Evolutionary conservation across 2,113 vertebrate genomes (phyloP), one percentile per base, ranked within the genome.

Genomic region (Andinoacara biseriatus): DNA sequence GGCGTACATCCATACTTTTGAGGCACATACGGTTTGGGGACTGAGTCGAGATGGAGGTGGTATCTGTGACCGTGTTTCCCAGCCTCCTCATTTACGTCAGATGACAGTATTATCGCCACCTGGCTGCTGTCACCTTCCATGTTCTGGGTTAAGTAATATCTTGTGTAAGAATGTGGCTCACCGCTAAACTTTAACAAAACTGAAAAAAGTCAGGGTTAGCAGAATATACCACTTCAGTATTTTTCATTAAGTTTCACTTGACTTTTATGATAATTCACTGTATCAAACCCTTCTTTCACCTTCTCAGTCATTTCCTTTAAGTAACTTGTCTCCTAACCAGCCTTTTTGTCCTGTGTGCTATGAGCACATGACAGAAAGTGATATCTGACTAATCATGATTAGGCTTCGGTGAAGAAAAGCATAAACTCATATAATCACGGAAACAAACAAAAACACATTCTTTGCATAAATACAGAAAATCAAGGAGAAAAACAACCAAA

Each of bases 61-160:
- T 92, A 94, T 14, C 90, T 92, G 63, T 93, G 87, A 5, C 94
- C 95, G 5, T 88, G 93, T 18, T 86, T 96, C 17, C 89, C 96
- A 10, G 94, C 96, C 69, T 99, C 98, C 67, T 99, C 98, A 5
- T 98, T 97, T 76, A 93, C 84, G 61, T 96, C 95, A 0, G 95
- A 87, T 0, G 97, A 96, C 49, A 98, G 92, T 58, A 98, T 99
- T 97, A 99, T 98, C 92, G 99, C 98, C 90, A 99, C 98, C 0
- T 98, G 97, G 90, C 98, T 99, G 91, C 92, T 96, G 80, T 98
- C 97, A 0, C 97, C 97, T 56, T 99, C 98, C 8, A 94, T 97
- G 88, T 98, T 97, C 35, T 96, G 97, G 56, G 97, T 97, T 78
- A 99, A 84, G 92, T 96, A 97, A 93, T 99, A 99, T 40, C 97